A percentile compares a stretch with the other conserved stretches of the same genome.
Conservation (phyloP, 2,113 vertebrate species). For the Panthera uncia region DNA sequence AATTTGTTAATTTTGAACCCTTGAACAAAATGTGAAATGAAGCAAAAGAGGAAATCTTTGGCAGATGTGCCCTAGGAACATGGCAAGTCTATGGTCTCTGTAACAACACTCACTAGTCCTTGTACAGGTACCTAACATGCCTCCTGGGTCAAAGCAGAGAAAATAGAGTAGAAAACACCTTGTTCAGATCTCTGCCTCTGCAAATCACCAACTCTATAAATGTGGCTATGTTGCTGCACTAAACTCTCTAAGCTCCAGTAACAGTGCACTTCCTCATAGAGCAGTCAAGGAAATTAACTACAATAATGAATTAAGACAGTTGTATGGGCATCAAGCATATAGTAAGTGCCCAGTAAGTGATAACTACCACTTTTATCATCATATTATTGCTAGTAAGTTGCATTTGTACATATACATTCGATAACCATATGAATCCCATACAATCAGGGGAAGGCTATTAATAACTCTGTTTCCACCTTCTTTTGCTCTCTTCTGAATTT, state of each 20-base stretch:
- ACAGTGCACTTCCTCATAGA: neutral
- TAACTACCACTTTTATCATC: neutral
- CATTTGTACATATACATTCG: neutral
- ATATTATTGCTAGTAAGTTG: neutral
- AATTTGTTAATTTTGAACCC: neutral
- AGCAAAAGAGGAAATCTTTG: neutral
- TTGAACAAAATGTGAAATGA: constrained; percentile 15
- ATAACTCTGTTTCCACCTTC: neutral
- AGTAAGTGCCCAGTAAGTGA: neutral
- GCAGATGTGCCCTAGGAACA: neutral
- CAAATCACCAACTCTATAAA: neutral
- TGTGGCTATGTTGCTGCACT: neutral
- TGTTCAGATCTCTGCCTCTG: neutral
- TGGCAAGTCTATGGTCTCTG: neutral
- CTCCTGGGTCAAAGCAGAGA: neutral
- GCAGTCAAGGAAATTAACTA: neutral
- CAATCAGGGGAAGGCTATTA: neutral
- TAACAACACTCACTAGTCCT: neutral
- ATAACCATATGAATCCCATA: neutral
- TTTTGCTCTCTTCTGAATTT: neutral
- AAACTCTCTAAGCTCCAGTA: neutral
- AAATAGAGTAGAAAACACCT: neutral
- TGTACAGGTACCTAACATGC: neutral
- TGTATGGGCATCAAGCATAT: neutral
- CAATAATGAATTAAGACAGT: neutral